A percentile compares a stretch with the other conserved stretches of the same genome.
phyloP scores from a whole-genome alignment of 2,888 invertebrate species.

The Drosophila kuntzei region DNA sequence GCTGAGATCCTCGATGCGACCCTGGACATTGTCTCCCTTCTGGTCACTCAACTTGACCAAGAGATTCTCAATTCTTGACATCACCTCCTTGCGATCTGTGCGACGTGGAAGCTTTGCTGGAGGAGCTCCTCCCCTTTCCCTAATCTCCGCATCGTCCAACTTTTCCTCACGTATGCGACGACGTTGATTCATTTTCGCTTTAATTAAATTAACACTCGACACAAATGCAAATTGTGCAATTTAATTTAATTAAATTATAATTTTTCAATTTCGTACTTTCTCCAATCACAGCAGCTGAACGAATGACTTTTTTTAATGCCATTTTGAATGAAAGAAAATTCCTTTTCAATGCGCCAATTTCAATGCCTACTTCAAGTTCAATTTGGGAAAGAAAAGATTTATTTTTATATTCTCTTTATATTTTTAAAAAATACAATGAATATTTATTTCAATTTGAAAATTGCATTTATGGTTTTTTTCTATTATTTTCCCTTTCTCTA shows the following conservation, averaged over 20 bases:
- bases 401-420: too few relatives aligned
- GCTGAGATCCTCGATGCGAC: slow-evolving; percentile 96
- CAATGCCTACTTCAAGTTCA: slow-evolving; percentile 1
- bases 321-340: not conserved
- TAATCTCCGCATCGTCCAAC: not conserved
- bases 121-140: not conserved
- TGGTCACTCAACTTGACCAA: slow-evolving; percentile 91
- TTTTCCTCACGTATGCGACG: slow-evolving; percentile 28
- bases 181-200: slow-evolving; percentile 20
- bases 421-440: too few relatives aligned
- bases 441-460: too few relatives aligned
- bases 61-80: slow-evolving; percentile 11
- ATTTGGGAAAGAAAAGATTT: not conserved
- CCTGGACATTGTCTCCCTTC: slow-evolving; percentile 96
- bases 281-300: not conserved
- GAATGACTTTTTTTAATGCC: slow-evolving; percentile 1
- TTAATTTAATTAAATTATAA: not conserved
- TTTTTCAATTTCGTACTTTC: not conserved
- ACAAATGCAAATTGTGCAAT: not conserved
- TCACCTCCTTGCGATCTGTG: slow-evolving; percentile 13
- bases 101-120: slow-evolving; percentile 24
- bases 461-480: not conserved
- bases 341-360: not conserved
- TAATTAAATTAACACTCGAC: not conserved
- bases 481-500: too few relatives aligned